A percentile compares a stretch with the other conserved stretches of the same genome.
These are phyloP conservation scores for Enteromius unitaeniatus DNA, from an alignment of 2,797 vertebrate genomes.

Conservation along the genomic window DNA sequence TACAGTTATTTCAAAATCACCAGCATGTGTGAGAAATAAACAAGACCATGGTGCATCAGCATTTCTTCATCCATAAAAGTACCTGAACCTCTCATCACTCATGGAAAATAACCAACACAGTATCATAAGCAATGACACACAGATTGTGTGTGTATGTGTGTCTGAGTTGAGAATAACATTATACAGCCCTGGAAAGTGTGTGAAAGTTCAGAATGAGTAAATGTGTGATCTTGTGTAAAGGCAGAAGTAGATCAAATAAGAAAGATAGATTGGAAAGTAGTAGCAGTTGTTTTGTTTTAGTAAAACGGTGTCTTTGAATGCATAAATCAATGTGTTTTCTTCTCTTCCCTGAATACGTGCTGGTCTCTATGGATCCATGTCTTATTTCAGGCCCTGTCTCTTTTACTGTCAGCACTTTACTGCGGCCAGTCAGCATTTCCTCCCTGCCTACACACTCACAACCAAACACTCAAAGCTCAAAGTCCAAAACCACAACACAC, in stretches of 20 bases:
- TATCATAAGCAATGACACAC: neutral
- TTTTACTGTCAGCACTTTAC: conserved; percentile 57
- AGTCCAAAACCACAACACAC: conserved; percentile 13
- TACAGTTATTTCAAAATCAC: neutral
- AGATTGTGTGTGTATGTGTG: neutral
- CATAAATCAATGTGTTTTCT: conserved; percentile 24
- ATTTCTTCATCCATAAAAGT: conserved; percentile 13
- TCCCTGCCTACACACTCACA: conserved; percentile 45
- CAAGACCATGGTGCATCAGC: neutral
- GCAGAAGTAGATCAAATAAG: neutral
- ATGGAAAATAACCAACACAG: neutral
- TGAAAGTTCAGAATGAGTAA: conserved; percentile 17
- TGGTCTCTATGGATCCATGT: conserved; percentile 45
- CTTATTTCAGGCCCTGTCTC: conserved; percentile 57
- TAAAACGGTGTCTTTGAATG: conserved; percentile 9
- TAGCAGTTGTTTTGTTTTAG: neutral
- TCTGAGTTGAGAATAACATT: neutral
- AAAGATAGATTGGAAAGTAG: neutral
- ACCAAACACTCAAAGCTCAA: conserved; percentile 48
- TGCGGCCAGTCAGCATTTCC: conserved; percentile 61
- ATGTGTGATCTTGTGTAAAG: neutral
- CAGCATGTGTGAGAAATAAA: neutral
- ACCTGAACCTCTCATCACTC: neutral
- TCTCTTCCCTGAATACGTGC: conserved; percentile 27
- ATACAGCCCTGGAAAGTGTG: neutral